phyloP scores from a whole-genome alignment of 2,888 invertebrate genomes.

The Orthonychiurus folsomi region DNA sequence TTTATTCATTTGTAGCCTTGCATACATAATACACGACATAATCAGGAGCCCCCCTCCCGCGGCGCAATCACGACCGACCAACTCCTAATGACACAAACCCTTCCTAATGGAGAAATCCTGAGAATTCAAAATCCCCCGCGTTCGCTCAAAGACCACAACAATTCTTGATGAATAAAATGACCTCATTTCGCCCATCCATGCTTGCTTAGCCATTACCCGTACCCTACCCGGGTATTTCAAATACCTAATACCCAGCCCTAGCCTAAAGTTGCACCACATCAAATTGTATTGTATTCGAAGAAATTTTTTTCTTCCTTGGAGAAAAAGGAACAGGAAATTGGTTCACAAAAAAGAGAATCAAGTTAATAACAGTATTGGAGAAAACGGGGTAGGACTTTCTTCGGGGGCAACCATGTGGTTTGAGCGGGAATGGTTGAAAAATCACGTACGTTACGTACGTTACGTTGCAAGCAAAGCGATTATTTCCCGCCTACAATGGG shows the following conservation, averaged over 20 bases:
- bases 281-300: not conserved
- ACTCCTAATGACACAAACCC: not conserved
- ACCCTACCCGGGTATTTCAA: not conserved
- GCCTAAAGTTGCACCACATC: not conserved
- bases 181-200: not conserved
- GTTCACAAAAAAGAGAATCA: not conserved
- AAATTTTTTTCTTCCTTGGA: not conserved
- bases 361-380: not conserved
- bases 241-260: not conserved
- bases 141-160: not conserved
- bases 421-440: not conserved
- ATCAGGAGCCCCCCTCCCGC: not conserved
- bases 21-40: not conserved
- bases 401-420: not conserved
- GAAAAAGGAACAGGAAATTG: not conserved
- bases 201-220: not conserved
- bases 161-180: constrained; percentile 1
- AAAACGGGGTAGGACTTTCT: not conserved
- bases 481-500: not conserved
- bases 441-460: not conserved
- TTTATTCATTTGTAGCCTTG: not conserved
- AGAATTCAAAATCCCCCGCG: not conserved
- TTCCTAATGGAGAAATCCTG: not conserved
- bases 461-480: not conserved
- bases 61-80: not conserved